Base-by-base conservation (phyloP, 2,113 vertebrate genomes). In the Smithornis capensis region DNA sequence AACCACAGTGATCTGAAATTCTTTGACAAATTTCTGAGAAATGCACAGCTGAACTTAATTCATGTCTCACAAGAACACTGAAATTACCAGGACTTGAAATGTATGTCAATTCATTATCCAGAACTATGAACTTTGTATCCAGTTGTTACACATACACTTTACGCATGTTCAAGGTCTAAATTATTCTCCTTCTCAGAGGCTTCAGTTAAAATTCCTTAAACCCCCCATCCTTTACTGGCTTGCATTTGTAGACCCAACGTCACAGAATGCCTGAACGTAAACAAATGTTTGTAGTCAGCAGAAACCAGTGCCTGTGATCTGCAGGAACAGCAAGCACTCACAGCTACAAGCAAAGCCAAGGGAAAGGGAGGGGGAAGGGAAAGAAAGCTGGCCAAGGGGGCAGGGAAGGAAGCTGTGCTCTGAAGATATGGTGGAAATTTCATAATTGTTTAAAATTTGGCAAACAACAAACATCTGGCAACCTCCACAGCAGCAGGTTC, bases 391-490 rank as follows among this genome's bases (percentile, higher is more conserved):
- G 93, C 93, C 0, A 6, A 95, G 83, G 76, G 94, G 94, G 94
- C 70, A 92, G 91, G 94, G 94, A 96, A 96, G 95, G 95, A 97
- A 96, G 80, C 92, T 97, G 94, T 12, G 64, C 91, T 94, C 91
- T 68, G n/a, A 71, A 95, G 94, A 95, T 92, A 96, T 23, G 86
- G 95, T 97, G 45, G 64, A 95, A 92, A 93, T 87, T 95, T 87
- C 94, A 64, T 89, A 89, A 95, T 94, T 97, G 94, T 96, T 96
- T 95, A 90, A 94, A 89, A 89, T 90, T 8, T 95, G 94, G 95
- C 96, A 94, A 96, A 89, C 8, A 12, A 94, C 77, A 91, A 94
- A 89, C 83, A 94, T 87, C 91, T 96, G 92, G 89, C 95, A 92
- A 52, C 27, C 64, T 90, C 89, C 5, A 0, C 18, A 78, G 80